phyloP scores from a whole-genome alignment of 2,888 invertebrate genomes.

The Drosophila greeni region DNA sequence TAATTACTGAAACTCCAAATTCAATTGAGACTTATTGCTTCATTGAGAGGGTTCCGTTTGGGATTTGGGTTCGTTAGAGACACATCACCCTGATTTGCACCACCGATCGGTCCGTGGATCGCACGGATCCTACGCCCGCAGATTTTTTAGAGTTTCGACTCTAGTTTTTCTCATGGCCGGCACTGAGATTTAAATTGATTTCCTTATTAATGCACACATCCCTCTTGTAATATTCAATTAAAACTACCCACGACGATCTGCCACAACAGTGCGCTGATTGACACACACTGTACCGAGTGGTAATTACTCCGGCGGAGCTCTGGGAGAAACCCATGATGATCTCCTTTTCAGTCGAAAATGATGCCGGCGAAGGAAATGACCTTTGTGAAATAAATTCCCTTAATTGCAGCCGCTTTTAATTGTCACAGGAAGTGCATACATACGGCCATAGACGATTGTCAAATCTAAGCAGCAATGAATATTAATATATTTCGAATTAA shows the following conservation, averaged over 20 bases:
- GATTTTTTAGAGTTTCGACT: constrained; percentile 63
- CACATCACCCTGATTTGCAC: constrained; percentile 46
- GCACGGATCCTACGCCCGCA: constrained; percentile 73
- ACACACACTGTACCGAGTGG: constrained; percentile 53
- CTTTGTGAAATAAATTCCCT: constrained; percentile 60
- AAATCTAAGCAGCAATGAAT: constrained; percentile 17
- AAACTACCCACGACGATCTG: constrained; percentile 57
- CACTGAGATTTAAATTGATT: constrained; percentile 77
- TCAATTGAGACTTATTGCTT: constrained; percentile 69
- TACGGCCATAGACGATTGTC: constrained; percentile 1
- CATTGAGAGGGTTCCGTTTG: constrained; percentile 42
- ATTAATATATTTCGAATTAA: constrained; percentile 16
- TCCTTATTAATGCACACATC: constrained; percentile 76
- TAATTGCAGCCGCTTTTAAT: constrained; percentile 40
- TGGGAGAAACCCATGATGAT: constrained; percentile 34
- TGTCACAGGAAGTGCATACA: constrained; percentile 5
- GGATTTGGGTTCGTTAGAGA: constrained; percentile 33
- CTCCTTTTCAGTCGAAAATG: constrained; percentile 48
- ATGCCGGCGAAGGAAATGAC: constrained; percentile 56
- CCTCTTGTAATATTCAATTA: constrained; percentile 73
- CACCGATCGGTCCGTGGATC: constrained; percentile 43
- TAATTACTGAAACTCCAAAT: constrained; percentile 40
- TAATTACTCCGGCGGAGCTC: constrained; percentile 61
- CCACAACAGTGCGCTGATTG: constrained; percentile 30
- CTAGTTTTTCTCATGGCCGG: constrained; percentile 69